Base-by-base conservation (phyloP, 2,113 vertebrate species). In the Paramisgurnus dabryanus region DNA sequence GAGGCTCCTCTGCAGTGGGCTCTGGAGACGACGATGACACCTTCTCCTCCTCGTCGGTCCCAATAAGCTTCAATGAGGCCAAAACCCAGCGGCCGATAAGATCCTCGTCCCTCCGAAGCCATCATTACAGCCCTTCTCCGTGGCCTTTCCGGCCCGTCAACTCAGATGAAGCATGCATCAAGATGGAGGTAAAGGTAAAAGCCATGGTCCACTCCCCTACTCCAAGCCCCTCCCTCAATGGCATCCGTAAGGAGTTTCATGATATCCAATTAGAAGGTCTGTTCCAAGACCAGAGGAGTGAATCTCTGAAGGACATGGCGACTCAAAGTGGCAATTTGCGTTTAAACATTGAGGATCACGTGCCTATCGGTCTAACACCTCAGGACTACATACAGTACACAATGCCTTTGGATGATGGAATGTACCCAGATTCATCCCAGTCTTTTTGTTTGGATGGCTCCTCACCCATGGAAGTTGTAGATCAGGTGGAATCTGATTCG, bases 341-440 rank as follows among this genome's bases (percentile, higher is more conserved):
- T 91, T 93, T 97, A 83, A 95, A 94, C 89, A 95, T 98, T 84
- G 96, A 97, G 79, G 95, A 98, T 88, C 95, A 95, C 58, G 95
- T 98, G 96, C 98, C 98, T 95, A 94, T 98, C 83, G 96, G 98
- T 91, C 93, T 98, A 82, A 91, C 95, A 84, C 96, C 97, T 94
- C 97, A 97, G 95, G 96, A 98, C 95, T 99, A 98, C 93, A 96
- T 98, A 90, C 97, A 96, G 93, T 98, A 98, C 90, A 98, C 97
- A 87, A 96, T 98, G 97, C 97, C 96, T 98, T 99, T 98, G 95
- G 95, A 97, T 92, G 96, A 97, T 90, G 96, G 95, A 95, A 94
- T 98, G 94, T 98, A 94, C 93, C 94, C 96, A 71, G 96, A 97
- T 87, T 96, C 95, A 85, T 92, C 96, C 67, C 95, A 94, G 89